Percentiles rank a stretch among this genome's conserved stretches.
These are phyloP conservation scores for Corythucha ciliata DNA, from an alignment of 2,888 invertebrate species.

Conservation along the genomic window DNA sequence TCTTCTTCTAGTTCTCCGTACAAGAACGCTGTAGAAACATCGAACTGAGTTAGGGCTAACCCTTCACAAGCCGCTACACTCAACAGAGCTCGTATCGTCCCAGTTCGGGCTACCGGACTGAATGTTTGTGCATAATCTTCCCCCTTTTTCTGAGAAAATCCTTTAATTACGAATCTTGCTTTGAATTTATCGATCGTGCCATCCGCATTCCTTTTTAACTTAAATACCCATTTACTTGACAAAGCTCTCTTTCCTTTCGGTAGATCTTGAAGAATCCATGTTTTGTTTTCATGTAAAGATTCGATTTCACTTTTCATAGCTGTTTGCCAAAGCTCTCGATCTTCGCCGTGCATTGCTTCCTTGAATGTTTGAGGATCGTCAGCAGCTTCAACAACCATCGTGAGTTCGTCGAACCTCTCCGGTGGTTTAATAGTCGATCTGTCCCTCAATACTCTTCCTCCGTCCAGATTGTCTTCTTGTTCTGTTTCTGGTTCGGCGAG, in stretches of 20 bases:
- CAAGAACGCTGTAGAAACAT: conserved; percentile 38
- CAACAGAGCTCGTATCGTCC: conserved; percentile 34
- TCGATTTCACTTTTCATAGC: too few relatives aligned
- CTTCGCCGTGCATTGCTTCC: too few relatives aligned
- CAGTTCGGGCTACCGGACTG: conserved; percentile 36
- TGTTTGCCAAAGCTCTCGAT: too few relatives aligned
- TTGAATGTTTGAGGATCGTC: too few relatives aligned
- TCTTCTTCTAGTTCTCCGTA: conserved; percentile 37
- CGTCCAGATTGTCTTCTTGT: too few relatives aligned
- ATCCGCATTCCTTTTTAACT: not conserved
- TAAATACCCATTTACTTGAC: not conserved
- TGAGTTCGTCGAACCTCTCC: too few relatives aligned
- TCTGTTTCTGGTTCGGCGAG: too few relatives aligned
- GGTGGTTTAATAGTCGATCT: too few relatives aligned
- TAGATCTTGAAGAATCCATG: too few relatives aligned
- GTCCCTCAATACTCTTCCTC: too few relatives aligned
- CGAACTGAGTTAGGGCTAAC: conserved; percentile 35
- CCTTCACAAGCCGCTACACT: conserved; percentile 33
- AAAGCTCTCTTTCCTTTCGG: not conserved
- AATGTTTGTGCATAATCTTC: conserved; percentile 17
- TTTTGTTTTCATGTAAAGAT: too few relatives aligned
- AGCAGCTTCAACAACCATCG: too few relatives aligned
- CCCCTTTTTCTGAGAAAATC: conserved; percentile 9
- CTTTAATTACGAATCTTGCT: conserved; percentile 18
- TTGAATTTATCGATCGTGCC: conserved; percentile 4